Evolutionary conservation across 2,113 vertebrate species (phyloP).

Genomic region (Erythrolamprus reginae): DNA sequence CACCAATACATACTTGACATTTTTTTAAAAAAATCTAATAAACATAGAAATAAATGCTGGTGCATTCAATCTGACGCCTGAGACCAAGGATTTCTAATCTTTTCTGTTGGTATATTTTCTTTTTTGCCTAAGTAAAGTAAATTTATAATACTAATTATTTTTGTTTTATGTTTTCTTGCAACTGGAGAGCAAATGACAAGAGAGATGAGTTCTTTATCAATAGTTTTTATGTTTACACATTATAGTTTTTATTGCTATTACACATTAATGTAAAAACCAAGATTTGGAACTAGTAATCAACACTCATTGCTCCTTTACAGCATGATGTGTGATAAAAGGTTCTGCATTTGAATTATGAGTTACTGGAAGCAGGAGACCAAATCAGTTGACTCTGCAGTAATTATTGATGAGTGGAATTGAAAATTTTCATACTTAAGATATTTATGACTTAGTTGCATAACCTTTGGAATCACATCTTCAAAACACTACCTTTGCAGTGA

Average conservation of each 20-base stretch:
- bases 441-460: not conserved
- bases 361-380: not conserved
- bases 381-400: not conserved
- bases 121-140: not conserved
- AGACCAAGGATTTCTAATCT: not conserved
- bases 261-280: not conserved
- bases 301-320: not conserved
- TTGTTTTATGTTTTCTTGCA: not conserved
- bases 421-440: not conserved
- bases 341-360: not conserved
- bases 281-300: not conserved
- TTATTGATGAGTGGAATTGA: not conserved
- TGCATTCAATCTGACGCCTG: not conserved
- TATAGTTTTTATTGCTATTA: not conserved
- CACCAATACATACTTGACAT: too few species aligned
- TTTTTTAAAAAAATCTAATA: too few species aligned
- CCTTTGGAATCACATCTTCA: not conserved
- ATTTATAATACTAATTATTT: not conserved
- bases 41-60: not conserved
- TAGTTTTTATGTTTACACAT: not conserved
- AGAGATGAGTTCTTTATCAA: not conserved
- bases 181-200: not conserved
- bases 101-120: not conserved
- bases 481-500: not conserved
- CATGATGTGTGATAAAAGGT: not conserved